phyloP scores from a whole-genome alignment of 2,797 vertebrate species.

The Bryconaethiops microstoma region DNA sequence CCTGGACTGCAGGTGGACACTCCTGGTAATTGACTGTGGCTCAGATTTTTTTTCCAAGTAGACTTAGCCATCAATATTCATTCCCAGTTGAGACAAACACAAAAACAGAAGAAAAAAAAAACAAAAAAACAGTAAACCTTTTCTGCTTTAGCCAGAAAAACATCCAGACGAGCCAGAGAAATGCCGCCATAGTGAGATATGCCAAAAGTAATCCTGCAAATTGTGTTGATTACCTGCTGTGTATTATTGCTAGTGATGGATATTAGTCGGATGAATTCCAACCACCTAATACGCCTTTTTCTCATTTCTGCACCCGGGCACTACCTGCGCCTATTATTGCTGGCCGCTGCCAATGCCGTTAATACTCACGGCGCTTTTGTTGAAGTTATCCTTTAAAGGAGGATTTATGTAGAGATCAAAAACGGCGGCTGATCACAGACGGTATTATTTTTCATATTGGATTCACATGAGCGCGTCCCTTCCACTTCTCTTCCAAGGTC shows the following conservation, averaged over 20 bases:
- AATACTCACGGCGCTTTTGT: neutral
- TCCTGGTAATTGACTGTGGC: neutral
- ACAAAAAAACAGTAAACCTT: too few species aligned
- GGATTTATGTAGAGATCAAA: constrained; percentile 25
- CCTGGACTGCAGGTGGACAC: neutral
- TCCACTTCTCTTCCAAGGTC: constrained; percentile 56
- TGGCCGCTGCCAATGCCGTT: constrained; percentile 13
- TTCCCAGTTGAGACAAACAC: neutral
- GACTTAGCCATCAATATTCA: neutral
- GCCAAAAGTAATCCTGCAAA: neutral
- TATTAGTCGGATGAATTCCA: neutral
- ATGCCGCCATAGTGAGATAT: neutral
- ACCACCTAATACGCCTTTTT: neutral
- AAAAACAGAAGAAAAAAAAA: neutral
- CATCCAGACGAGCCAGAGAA: neutral
- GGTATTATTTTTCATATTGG: constrained; percentile 32
- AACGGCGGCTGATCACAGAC: constrained; percentile 26
- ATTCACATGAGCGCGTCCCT: constrained; percentile 16
- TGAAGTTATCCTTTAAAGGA: neutral
- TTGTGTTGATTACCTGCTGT: neutral
- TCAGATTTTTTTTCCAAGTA: too few species aligned
- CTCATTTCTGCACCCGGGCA: neutral
- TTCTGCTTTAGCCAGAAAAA: neutral
- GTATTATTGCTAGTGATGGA: constrained; percentile 7
- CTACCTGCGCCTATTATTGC: neutral